These are phyloP conservation scores for Samia ricini DNA, from an alignment of 1,140 invertebrate genomes.

Conservation along the genomic window DNA sequence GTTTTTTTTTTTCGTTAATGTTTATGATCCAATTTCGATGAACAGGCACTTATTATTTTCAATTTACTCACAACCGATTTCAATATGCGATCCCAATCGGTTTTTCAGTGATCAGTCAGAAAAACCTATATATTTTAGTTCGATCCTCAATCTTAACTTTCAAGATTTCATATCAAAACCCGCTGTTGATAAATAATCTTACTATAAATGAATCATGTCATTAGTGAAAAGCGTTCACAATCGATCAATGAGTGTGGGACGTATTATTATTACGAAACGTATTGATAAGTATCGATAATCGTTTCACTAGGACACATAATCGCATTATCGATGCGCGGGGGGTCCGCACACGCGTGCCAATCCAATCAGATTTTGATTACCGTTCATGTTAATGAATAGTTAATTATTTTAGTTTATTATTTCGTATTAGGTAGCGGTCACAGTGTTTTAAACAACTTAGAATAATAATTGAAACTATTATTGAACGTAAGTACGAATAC, in stretches of 20 bases:
- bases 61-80: too few species aligned
- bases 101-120: too few species aligned
- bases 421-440: conserved; percentile 7
- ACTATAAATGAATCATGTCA: conserved; percentile 59
- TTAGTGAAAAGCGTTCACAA: conserved; percentile 58
- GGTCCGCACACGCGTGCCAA: conserved; percentile 41
- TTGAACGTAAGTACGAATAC: too few species aligned
- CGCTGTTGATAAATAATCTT: too few species aligned
- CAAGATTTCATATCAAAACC: too few species aligned
- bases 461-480: too few species aligned
- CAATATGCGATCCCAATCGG: too few species aligned
- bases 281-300: conserved; percentile 44
- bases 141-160: too few species aligned
- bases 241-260: conserved; percentile 54
- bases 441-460: neutral
- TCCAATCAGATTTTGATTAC: conserved; percentile 24
- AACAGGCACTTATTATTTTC: too few species aligned
- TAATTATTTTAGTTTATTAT: conserved; percentile 5
- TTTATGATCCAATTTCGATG: too few species aligned
- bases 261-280: conserved; percentile 40
- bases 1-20: too few species aligned
- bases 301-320: conserved; percentile 56
- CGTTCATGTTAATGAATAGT: conserved; percentile 18
- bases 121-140: too few species aligned
- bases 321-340: conserved; percentile 60